phyloP scores from a whole-genome alignment of 2,888 invertebrate genomes.

The Stenodera caucasica region DNA sequence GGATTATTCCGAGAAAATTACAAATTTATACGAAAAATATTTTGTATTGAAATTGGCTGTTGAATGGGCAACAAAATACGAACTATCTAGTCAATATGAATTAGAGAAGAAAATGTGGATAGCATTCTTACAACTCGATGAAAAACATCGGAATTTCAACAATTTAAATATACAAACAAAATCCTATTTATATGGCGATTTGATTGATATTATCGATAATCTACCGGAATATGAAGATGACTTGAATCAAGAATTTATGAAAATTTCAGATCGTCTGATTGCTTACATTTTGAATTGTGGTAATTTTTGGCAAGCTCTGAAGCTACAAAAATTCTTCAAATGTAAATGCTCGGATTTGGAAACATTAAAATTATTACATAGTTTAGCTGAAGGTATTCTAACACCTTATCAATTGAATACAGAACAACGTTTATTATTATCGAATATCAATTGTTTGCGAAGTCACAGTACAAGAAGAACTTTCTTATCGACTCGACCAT shows the following conservation, averaged over 20 bases:
- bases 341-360: slow-evolving; percentile 59
- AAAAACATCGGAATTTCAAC: slow-evolving; percentile 30
- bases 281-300: slow-evolving; percentile 61
- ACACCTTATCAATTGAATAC: slow-evolving; percentile 66
- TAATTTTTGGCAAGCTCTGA: slow-evolving; percentile 63
- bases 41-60: slow-evolving; percentile 51
- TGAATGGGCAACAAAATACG: slow-evolving; percentile 47
- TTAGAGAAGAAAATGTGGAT: slow-evolving; percentile 50
- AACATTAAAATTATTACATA: slow-evolving; percentile 64
- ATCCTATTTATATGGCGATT: slow-evolving; percentile 35
- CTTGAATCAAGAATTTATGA: slow-evolving; percentile 51
- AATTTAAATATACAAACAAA: slow-evolving; percentile 21
- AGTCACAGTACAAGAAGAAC: slow-evolving; percentile 53
- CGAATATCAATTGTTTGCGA: slow-evolving; percentile 52
- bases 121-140: slow-evolving; percentile 41
- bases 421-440: slow-evolving; percentile 64
- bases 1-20: slow-evolving; percentile 59
- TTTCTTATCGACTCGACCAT: slow-evolving; percentile 44
- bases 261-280: slow-evolving; percentile 58
- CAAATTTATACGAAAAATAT: slow-evolving; percentile 57
- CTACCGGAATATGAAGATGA: slow-evolving; percentile 28
- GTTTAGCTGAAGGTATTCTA: slow-evolving; percentile 65
- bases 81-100: slow-evolving; percentile 40
- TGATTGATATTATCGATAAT: slow-evolving; percentile 29
- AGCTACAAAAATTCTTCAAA: slow-evolving; percentile 61